These are phyloP conservation scores for Trisateles emortualis DNA, from an alignment of 2,888 invertebrate genomes.

Conservation along the genomic window DNA sequence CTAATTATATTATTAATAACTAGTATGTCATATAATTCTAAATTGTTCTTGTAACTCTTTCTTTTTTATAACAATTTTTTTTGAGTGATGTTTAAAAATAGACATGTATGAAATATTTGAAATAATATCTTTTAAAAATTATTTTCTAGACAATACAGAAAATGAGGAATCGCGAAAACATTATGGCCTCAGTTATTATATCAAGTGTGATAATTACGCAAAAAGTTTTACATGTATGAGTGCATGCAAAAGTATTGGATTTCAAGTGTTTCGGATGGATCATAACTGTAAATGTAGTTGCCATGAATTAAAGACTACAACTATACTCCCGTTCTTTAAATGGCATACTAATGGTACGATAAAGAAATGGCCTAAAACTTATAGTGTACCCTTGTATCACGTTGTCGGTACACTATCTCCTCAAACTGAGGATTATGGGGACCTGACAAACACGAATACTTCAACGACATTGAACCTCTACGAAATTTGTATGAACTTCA, in stretches of 20 bases:
- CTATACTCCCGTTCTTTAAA: conserved; percentile 66
- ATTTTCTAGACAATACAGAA: conserved; percentile 23
- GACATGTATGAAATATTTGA: background rate
- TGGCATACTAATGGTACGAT: conserved; percentile 72
- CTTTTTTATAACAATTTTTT: no score
- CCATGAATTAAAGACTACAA: conserved; percentile 65
- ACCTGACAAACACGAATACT: background rate
- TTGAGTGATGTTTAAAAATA: background rate
- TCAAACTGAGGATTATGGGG: background rate
- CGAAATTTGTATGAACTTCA: background rate
- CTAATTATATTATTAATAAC: no score
- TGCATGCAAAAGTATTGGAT: conserved; percentile 71
- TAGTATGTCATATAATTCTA: no score
- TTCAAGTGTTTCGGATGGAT: conserved; percentile 64
- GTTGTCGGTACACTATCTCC: conserved; percentile 67
- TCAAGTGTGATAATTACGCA: conserved; percentile 58
- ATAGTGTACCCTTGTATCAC: conserved; percentile 64
- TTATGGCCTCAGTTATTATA: conserved; percentile 67
- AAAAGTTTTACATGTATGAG: conserved; percentile 73
- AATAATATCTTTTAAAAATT: no score
- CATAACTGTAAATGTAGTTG: conserved; percentile 68
- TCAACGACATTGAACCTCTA: background rate
- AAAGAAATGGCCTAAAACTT: conserved; percentile 53
- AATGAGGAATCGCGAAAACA: conserved; percentile 56
- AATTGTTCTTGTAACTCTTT: no score